A percentile compares a stretch with the other conserved stretches of the same genome.
phyloP scores from a whole-genome alignment of 2,797 vertebrate genomes.

The Nyctalus aviator region DNA sequence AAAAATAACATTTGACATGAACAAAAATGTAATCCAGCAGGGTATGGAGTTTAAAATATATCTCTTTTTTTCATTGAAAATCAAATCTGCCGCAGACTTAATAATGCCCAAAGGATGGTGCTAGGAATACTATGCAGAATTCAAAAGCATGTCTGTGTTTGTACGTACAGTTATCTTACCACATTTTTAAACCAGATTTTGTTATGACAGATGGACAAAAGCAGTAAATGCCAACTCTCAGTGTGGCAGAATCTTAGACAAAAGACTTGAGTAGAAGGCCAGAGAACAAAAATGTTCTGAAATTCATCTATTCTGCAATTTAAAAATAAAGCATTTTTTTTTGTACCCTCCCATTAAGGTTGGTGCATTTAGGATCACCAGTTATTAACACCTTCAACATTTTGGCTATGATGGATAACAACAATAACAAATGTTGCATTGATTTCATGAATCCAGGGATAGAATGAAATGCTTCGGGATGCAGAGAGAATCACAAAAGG shows the following conservation, averaged over 20 bases:
- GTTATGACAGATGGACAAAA: slow-evolving; percentile 76
- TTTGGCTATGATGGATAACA: background rate
- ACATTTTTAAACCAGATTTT: slow-evolving; percentile 69
- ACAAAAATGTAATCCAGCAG: slow-evolving; percentile 23
- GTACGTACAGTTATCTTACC: slow-evolving; percentile 41
- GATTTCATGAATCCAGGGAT: background rate
- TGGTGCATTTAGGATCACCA: background rate
- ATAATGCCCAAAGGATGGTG: slow-evolving; percentile 13
- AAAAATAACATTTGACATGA: slow-evolving; percentile 41
- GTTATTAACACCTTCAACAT: background rate
- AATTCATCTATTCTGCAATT: background rate
- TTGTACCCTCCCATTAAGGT: background rate
- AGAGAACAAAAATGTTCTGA: slow-evolving; percentile 25
- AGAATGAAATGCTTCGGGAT: background rate
- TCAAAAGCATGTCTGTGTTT: slow-evolving; percentile 56
- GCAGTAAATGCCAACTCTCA: slow-evolving; percentile 50
- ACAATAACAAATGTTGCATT: background rate
- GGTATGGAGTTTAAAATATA: background rate
- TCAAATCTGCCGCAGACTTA: slow-evolving; percentile 36
- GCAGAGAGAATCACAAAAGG: background rate
- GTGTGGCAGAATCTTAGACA: slow-evolving; percentile 22
- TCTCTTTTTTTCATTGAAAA: slow-evolving; percentile 1
- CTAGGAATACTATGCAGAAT: slow-evolving; percentile 48
- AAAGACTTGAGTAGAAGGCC: background rate
- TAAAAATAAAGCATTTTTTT: background rate